These are phyloP conservation scores for Pheosia gnoma DNA, from an alignment of 2,888 invertebrate genomes.

Conservation along the genomic window DNA sequence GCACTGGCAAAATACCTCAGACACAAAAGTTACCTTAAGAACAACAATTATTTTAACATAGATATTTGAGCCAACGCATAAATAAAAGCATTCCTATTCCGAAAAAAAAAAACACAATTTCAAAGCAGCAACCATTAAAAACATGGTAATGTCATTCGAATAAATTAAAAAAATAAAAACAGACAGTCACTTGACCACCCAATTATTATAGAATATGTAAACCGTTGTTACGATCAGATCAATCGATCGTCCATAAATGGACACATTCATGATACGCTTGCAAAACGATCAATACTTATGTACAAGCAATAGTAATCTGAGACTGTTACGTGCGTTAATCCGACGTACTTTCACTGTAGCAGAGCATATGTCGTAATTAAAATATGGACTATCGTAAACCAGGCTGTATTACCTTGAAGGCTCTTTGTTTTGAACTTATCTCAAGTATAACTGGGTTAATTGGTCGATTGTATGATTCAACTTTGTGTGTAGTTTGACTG, in stretches of 20 bases:
- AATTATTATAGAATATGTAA: neutral
- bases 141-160: no score
- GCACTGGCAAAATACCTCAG: no score
- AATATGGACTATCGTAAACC: conserved; percentile 33
- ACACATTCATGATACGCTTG: neutral
- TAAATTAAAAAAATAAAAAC: no score
- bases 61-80: no score
- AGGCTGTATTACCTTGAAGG: conserved; percentile 29
- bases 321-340: conserved; percentile 14
- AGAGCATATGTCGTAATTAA: conserved; percentile 36
- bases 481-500: no score
- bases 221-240: neutral
- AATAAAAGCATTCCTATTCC: no score
- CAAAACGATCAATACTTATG: neutral
- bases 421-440: conserved; percentile 18
- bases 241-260: neutral
- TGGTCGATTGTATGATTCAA: neutral
- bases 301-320: conserved; percentile 19
- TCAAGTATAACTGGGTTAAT: conserved; percentile 1
- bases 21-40: no score
- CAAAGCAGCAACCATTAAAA: no score
- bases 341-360: conserved; percentile 33
- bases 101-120: no score
- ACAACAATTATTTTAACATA: no score
- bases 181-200: no score